Percentiles rank a stretch among this genome's conserved stretches.
phyloP scores from a whole-genome alignment of 2,113 vertebrate genomes.

The Microtus pennsylvanicus region DNA sequence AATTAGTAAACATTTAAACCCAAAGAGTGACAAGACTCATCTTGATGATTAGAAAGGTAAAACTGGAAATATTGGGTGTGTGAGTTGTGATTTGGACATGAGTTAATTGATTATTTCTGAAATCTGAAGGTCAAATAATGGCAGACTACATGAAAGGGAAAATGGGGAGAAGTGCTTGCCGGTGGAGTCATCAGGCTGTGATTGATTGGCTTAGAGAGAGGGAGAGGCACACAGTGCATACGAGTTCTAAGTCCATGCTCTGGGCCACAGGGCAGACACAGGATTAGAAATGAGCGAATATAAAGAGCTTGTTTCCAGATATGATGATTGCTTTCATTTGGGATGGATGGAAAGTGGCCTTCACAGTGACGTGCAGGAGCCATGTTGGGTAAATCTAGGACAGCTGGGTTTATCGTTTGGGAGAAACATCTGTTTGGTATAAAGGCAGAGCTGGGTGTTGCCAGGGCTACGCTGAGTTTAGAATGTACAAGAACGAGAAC shows the following conservation, averaged over 20 bases:
- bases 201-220: background rate
- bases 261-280: no score
- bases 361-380: background rate
- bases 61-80: background rate
- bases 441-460: background rate
- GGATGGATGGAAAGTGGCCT: background rate
- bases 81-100: background rate
- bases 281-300: background rate
- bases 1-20: slow-evolving; percentile 23
- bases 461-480: background rate
- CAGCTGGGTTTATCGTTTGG: background rate
- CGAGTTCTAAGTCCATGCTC: background rate
- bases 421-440: background rate
- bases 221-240: background rate
- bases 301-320: background rate
- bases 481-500: background rate
- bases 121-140: background rate
- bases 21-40: background rate
- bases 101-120: background rate
- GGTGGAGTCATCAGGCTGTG: background rate
- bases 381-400: background rate
- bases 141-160: background rate
- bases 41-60: slow-evolving; percentile 1
- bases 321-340: background rate
- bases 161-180: background rate